A percentile compares a stretch with the other conserved stretches of the same genome.
Evolutionary conservation across 2,888 invertebrate genomes (phyloP).

Genomic region (Drosophila quinaria): DNA sequence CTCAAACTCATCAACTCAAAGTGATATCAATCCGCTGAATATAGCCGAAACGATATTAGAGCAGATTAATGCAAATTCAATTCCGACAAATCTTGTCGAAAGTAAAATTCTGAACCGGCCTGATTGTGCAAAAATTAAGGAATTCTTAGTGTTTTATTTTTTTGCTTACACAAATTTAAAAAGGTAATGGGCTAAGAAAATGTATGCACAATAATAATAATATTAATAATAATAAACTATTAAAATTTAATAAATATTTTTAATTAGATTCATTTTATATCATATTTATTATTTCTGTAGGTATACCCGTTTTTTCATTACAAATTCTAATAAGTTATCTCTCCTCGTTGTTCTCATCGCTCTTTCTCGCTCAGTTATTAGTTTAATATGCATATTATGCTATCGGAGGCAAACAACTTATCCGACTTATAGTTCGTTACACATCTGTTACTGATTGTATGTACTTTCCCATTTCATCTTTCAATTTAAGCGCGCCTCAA

Average conservation of each 20-base stretch:
- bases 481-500: slow-evolving; percentile 44
- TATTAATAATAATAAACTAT: not conserved
- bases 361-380: not conserved
- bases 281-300: too few species aligned
- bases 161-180: not conserved
- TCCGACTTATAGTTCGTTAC: slow-evolving; percentile 49
- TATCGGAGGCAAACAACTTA: slow-evolving; percentile 15
- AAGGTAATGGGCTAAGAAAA: not conserved
- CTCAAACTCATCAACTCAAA: too few species aligned
- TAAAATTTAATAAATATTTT: too few species aligned
- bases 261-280: too few species aligned
- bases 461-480: slow-evolving; percentile 29
- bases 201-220: not conserved
- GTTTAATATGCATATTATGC: slow-evolving; percentile 15
- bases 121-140: too few species aligned
- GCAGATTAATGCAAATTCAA: too few species aligned
- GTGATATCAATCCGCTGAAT: too few species aligned
- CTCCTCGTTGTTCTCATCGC: not conserved
- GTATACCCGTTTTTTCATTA: too few species aligned
- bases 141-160: too few species aligned
- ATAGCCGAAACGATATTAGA: too few species aligned
- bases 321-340: not conserved
- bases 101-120: too few species aligned
- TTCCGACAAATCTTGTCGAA: too few species aligned
- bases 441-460: slow-evolving; percentile 31